Evolutionary conservation across 2,797 vertebrate species (phyloP), one percentile per base, ranked within the genome.

Genomic region (Balearica regulorum): DNA sequence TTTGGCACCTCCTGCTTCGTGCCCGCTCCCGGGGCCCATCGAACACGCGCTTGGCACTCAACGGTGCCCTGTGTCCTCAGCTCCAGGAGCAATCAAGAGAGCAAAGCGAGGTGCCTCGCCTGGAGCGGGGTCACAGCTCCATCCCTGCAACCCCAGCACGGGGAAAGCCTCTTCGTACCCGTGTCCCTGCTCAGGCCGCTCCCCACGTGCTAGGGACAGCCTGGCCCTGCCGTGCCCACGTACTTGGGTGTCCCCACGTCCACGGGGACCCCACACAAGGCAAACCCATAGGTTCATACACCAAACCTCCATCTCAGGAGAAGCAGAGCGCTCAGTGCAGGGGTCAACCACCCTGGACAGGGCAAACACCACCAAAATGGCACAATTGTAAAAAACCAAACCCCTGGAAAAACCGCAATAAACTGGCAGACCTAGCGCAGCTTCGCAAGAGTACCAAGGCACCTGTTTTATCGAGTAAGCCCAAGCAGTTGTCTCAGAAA

Each of bases 261-360:
- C 49, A 5, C 0, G 1, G 33, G 18, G 9, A 53, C n/a, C 17
- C 35, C 79, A 25, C 41, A 8, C 25, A 2, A 22, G 41, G 54
- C 49, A 76, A 83, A 60, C 10, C 33, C 54, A 5, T 16, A 6
- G 4, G 20, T 13, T 82, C 66, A 17, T 1, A 0, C 9, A 49
- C 24, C 70, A 41, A 6, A 64, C 6, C 61, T 78, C 53, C 44
- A 9, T 10, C 49, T 17, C 13, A 2, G 87, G 49, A 57, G 64
- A 8, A 19, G 49, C 41, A 33, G 66, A 64, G 37, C 0, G 24
- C 60, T 16, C 82, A 54, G 75, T 1, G 0, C 29, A 26, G n/a
- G 49, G 37, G 4, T 15, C 37, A 8, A 1, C 8, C 1, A 24
- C 18, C 41, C 29, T 0, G 1, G 18, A 5, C 0, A 4, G 10